Percentiles rank a stretch among this genome's conserved stretches.
phyloP scores from a whole-genome alignment of 1,140 invertebrate species.

The Bombus superbus region DNA sequence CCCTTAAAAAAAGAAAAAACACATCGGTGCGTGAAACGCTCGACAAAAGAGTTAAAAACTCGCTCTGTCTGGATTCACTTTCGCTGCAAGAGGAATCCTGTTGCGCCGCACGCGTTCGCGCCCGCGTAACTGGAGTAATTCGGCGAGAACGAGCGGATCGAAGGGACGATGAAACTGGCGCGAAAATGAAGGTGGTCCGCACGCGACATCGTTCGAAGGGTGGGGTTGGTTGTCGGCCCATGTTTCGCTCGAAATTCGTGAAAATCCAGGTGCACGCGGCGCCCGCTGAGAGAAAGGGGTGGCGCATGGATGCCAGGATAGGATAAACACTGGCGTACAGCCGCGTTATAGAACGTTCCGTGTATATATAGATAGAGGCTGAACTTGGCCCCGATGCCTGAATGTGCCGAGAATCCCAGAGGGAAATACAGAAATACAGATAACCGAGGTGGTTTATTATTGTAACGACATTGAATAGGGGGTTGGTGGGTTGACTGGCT shows the following conservation, averaged over 20 bases:
- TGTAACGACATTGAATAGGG: slow-evolving; percentile 79
- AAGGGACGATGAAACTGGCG: neutral
- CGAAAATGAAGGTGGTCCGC: slow-evolving; percentile 34
- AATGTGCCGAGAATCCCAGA: slow-evolving; percentile 73
- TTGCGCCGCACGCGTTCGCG: neutral
- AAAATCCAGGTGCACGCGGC: slow-evolving; percentile 45
- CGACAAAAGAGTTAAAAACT: neutral
- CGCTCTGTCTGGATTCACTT: neutral
- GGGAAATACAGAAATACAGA: slow-evolving; percentile 82
- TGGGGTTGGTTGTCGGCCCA: neutral
- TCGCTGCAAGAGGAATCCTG: slow-evolving; percentile 15
- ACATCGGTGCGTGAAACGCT: neutral
- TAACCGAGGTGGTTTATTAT: slow-evolving; percentile 81
- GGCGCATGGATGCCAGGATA: neutral
- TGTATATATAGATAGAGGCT: slow-evolving; percentile 71
- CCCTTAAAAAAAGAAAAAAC: neutral
- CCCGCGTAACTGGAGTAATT: slow-evolving; percentile 29
- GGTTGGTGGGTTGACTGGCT: slow-evolving; percentile 68
- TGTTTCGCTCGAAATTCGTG: slow-evolving; percentile 35
- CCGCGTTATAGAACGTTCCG: slow-evolving; percentile 52
- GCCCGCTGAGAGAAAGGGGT: neutral
- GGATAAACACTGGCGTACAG: slow-evolving; percentile 62
- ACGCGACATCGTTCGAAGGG: slow-evolving; percentile 12
- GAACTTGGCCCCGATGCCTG: slow-evolving; percentile 80
- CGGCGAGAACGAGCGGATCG: neutral